phyloP scores from a whole-genome alignment of 2,888 invertebrate genomes.

The Standfussiana lucernea region DNA sequence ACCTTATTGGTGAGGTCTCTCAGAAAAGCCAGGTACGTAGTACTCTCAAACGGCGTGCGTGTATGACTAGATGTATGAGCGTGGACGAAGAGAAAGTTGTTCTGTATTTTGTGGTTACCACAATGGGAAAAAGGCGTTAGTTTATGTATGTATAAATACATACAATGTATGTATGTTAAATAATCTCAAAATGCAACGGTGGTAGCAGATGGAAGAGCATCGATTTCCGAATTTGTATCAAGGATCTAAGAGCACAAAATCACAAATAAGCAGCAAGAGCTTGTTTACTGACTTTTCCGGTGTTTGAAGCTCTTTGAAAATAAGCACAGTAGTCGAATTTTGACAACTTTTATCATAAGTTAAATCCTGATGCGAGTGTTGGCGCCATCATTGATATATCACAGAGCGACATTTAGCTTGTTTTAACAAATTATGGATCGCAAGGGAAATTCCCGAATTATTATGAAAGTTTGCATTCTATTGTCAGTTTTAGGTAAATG shows the following conservation, averaged over 20 bases:
- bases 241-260: not conserved
- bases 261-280: not conserved
- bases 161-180: not conserved
- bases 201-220: not conserved
- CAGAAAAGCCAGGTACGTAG: too few species aligned
- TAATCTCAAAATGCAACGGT: not conserved
- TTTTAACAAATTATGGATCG: not conserved
- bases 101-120: not conserved
- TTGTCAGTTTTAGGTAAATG: not conserved
- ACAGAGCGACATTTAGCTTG: not conserved
- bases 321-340: not conserved
- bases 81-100: not conserved
- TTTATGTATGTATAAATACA: not conserved
- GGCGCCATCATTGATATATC: not conserved
- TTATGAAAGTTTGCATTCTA: not conserved
- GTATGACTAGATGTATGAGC: not conserved
- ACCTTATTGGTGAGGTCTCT: not conserved
- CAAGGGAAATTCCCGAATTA: not conserved
- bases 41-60: not conserved
- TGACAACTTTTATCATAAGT: not conserved
- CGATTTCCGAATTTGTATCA: not conserved
- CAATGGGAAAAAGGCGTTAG: not conserved
- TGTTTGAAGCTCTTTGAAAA: not conserved
- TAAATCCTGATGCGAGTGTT: not conserved
- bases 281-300: not conserved